These are phyloP conservation scores for Galeopterus variegatus DNA, from an alignment of 2,113 vertebrate species.

Conservation along the genomic window DNA sequence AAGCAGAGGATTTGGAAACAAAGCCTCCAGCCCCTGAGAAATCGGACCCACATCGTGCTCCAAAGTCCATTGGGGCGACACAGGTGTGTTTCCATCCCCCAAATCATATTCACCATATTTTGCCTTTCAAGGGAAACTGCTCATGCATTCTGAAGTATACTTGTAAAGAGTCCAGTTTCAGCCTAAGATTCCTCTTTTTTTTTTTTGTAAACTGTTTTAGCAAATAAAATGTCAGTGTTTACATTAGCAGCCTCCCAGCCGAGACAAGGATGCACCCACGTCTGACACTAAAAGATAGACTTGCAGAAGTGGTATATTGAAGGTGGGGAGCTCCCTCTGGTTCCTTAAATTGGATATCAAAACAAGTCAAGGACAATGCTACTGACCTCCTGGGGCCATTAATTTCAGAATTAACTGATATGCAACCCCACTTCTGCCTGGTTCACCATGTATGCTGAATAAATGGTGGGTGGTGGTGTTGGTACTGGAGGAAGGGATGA, in stretches of 20 bases:
- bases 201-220: conserved; percentile 12
- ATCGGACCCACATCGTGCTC: neutral
- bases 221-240: conserved; percentile 63
- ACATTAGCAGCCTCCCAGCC: conserved; percentile 20
- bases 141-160: neutral
- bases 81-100: neutral
- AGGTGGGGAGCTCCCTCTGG: neutral
- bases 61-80: neutral
- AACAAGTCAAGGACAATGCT: neutral
- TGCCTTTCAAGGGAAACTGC: conserved; percentile 80
- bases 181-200: conserved; percentile 39
- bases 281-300: neutral
- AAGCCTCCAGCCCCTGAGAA: neutral
- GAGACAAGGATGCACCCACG: neutral
- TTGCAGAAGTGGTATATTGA: neutral
- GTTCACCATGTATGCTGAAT: neutral
- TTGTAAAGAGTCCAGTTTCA: neutral
- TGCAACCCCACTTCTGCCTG: neutral
- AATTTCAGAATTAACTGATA: neutral
- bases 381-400: neutral
- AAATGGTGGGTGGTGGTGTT: too few species aligned
- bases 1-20: neutral
- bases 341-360: neutral
- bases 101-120: neutral
- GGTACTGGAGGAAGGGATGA: neutral